A percentile compares a stretch with the other conserved stretches of the same genome.
phyloP scores from a whole-genome alignment of 2,797 vertebrate genomes.

The Scomberomorus guttatus region DNA sequence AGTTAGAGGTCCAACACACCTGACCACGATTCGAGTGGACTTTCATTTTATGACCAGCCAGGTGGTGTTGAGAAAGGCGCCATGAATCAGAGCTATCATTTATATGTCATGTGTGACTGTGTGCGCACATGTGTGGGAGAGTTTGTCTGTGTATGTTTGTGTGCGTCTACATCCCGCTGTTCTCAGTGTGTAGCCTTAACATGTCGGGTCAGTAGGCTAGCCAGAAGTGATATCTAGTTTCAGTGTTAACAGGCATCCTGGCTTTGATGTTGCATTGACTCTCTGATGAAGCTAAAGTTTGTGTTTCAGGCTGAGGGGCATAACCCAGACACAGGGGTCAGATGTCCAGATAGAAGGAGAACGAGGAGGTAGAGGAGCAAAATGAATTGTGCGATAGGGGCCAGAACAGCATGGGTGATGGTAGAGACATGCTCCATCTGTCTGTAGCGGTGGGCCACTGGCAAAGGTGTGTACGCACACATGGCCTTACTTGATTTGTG shows the following conservation, averaged over 20 bases:
- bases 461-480: conserved; percentile 58
- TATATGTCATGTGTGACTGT: conserved; percentile 29
- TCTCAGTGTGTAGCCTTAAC: conserved; percentile 50
- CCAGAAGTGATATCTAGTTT: conserved; percentile 74
- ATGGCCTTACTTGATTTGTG: conserved; percentile 24
- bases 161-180: conserved; percentile 56
- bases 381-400: conserved; percentile 26
- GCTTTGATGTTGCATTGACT: conserved; percentile 73
- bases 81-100: conserved; percentile 59
- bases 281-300: conserved; percentile 47
- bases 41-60: conserved; percentile 58
- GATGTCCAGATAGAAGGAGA: conserved; percentile 15
- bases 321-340: conserved; percentile 58
- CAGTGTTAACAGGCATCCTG: conserved; percentile 60
- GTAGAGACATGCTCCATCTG: conserved; percentile 48
- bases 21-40: conserved; percentile 51
- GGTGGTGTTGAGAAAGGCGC: conserved; percentile 41
- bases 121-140: conserved; percentile 30
- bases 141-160: conserved; percentile 25
- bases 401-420: conserved; percentile 34
- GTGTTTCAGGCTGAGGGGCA: conserved; percentile 68
- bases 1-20: conserved; percentile 66
- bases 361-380: not conserved
- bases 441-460: conserved; percentile 48
- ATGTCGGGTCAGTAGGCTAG: conserved; percentile 59